These are phyloP conservation scores for Callimorpha dominula DNA, from an alignment of 2,888 invertebrate genomes.

Conservation along the genomic window DNA sequence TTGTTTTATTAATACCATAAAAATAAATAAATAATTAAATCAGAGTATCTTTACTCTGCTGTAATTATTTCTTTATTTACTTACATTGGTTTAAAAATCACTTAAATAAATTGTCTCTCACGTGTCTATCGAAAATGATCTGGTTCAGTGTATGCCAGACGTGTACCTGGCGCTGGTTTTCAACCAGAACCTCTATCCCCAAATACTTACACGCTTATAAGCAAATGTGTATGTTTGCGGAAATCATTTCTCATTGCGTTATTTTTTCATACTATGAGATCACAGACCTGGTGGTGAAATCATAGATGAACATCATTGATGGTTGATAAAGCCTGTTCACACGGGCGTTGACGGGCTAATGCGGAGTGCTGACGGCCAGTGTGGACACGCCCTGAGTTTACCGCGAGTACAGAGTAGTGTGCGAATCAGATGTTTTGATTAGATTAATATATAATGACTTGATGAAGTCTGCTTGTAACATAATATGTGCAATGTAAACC, in stretches of 20 bases:
- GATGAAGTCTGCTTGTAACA: background rate
- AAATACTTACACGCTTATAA: slow-evolving; percentile 3
- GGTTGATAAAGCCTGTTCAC: slow-evolving; percentile 44
- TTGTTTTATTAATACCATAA: too few species aligned
- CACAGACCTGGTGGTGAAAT: slow-evolving; percentile 46
- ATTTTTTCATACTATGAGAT: slow-evolving; percentile 48
- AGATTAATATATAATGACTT: background rate
- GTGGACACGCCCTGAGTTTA: slow-evolving; percentile 60
- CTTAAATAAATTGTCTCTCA: too few species aligned
- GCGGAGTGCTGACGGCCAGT: slow-evolving; percentile 57
- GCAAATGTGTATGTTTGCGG: slow-evolving; percentile 8
- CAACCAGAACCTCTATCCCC: background rate
- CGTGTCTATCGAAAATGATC: too few species aligned
- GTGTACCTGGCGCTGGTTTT: too few species aligned
- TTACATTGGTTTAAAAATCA: too few species aligned
- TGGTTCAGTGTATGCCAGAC: too few species aligned
- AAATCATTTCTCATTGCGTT: slow-evolving; percentile 27
- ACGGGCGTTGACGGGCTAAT: slow-evolving; percentile 66
- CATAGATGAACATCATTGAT: slow-evolving; percentile 33
- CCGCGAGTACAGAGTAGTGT: slow-evolving; percentile 49
- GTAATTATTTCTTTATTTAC: too few species aligned
- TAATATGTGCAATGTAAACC: background rate
- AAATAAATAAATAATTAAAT: too few species aligned
- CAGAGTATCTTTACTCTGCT: too few species aligned
- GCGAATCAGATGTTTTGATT: slow-evolving; percentile 8